A percentile compares a stretch with the other conserved stretches of the same genome.
Conservation (phyloP, 2,113 vertebrate genomes). For the Tupaia chinensis region DNA sequence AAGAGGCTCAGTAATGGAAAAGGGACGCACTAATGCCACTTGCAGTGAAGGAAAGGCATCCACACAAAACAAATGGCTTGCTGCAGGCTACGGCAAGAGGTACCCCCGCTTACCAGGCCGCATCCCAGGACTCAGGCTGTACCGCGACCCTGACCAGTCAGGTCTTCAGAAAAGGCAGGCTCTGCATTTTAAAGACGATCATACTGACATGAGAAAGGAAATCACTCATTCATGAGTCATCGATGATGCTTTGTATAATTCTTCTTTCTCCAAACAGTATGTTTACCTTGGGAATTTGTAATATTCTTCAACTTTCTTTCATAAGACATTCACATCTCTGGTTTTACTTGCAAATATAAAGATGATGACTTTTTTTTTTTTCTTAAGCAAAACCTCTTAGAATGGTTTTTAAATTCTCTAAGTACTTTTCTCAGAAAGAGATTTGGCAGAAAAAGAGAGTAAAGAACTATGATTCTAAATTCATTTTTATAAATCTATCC, state of each 20-base stretch:
- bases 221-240: slow-evolving; percentile 38
- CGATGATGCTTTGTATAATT: not conserved
- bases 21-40: slow-evolving; percentile 59
- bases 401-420: slow-evolving; percentile 59
- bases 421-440: slow-evolving; percentile 73
- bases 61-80: slow-evolving; percentile 64
- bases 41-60: slow-evolving; percentile 72
- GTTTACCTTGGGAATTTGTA: slow-evolving; percentile 37
- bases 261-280: slow-evolving; percentile 44
- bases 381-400: not conserved
- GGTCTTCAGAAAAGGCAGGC: slow-evolving; percentile 50
- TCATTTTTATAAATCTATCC: slow-evolving; percentile 71
- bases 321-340: slow-evolving; percentile 30
- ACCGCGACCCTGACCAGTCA: not conserved
- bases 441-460: slow-evolving; percentile 63
- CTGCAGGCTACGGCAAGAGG: slow-evolving; percentile 60
- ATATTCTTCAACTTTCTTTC: not conserved
- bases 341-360: slow-evolving; percentile 50
- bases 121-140: slow-evolving; percentile 37
- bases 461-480: slow-evolving; percentile 66
- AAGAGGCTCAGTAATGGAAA: slow-evolving; percentile 28
- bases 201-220: slow-evolving; percentile 52
- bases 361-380: not conserved
- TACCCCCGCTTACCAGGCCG: slow-evolving; percentile 22
- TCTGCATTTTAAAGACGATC: slow-evolving; percentile 26